Conservation (phyloP, 1,140 invertebrate species). For the Drosophila pandora region DNA sequence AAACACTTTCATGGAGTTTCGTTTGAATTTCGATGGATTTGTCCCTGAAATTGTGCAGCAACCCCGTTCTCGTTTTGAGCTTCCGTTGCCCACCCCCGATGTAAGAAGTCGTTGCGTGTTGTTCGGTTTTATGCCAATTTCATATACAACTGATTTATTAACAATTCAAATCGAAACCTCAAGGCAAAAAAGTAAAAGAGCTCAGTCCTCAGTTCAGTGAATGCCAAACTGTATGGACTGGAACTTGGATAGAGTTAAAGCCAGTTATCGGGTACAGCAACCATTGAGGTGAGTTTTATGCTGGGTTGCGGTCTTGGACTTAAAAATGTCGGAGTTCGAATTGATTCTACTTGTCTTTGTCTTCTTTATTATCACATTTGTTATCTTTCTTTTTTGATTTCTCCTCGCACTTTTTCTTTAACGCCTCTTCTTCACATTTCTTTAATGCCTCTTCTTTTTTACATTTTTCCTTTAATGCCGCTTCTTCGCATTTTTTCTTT, state of each 20-base stretch:
- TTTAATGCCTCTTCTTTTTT: constrained; percentile 7
- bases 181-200: constrained; percentile 25
- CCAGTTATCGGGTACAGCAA: not conserved
- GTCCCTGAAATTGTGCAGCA: constrained; percentile 76
- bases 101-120: constrained; percentile 36
- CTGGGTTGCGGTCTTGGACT: constrained; percentile 1
- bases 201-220: not conserved
- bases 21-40: constrained; percentile 23
- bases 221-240: not conserved
- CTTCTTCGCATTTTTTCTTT: constrained; percentile 9
- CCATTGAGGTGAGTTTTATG: constrained; percentile 3
- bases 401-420: not conserved
- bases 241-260: not conserved
- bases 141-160: constrained; percentile 60
- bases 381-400: too few relatives aligned
- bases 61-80: constrained; percentile 59
- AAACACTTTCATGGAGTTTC: constrained; percentile 5
- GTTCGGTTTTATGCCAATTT: constrained; percentile 61
- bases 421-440: not conserved
- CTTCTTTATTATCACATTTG: constrained; percentile 6
- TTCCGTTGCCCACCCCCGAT: constrained; percentile 50
- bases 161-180: constrained; percentile 67
- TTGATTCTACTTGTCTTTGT: constrained; percentile 24
- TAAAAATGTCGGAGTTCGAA: not conserved
- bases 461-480: not conserved